Evolutionary conservation across 2,888 invertebrate genomes (phyloP), one percentile per base, ranked within the genome.

Genomic region (Meganola albula): DNA sequence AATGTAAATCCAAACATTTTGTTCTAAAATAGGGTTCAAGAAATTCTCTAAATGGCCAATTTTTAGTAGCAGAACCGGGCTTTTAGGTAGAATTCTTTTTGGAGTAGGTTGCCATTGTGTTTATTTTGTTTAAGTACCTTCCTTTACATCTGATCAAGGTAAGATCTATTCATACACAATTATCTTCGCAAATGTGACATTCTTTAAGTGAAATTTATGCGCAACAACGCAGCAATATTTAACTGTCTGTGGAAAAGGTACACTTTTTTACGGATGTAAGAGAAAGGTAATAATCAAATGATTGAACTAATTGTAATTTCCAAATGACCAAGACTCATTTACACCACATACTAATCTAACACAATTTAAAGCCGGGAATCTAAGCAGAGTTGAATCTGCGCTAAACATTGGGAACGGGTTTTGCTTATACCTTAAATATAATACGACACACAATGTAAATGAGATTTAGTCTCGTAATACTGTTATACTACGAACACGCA

Each of bases 391-490:
- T 20, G 16, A 6, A 6, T 16, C 7, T 20, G 8, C 8, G 20
- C 44, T 53, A 51, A 32, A 40, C 33, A 44, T 36, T 30, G 28
- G 7, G 8, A 3, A 44, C 49, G 46, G 36, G 34, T 45, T 50
- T 52, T 45, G 33, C 44, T 38, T 51, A 49, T 29, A 53, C 32
- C n/a, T n/a, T n/a, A n/a, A n/a, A n/a, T n/a, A n/a, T n/a, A n/a
- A n/a, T n/a, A n/a, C 46, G 53, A 51, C 41, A 51, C 35, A 49
- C 50, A 48, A 51, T 51, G 51, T 51, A 53, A 51, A 51, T 51
- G 51, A 53, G 53, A 44, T 51, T 51, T 53, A 53, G 48, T 53
- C 51, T n/a, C n/a, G n/a, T n/a, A n/a, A n/a, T n/a, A 37, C 45
- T 48, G 51, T 46, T 48, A 43, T 43, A 27, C 40, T 26, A 34